These are phyloP conservation scores for Leptocoma aspasia DNA, from an alignment of 2,113 vertebrate genomes.

Conservation along the genomic window DNA sequence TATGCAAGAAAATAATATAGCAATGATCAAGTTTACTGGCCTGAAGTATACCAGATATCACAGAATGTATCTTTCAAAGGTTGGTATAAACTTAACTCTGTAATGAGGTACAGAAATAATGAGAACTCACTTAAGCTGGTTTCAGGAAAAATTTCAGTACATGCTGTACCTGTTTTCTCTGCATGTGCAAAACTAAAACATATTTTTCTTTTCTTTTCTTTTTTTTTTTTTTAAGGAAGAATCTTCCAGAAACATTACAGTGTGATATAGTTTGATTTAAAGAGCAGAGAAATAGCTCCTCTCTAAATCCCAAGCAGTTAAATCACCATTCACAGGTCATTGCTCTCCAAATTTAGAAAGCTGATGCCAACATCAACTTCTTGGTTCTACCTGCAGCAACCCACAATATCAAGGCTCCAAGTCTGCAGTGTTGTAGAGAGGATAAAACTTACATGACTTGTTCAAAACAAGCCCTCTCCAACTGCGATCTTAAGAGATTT, in stretches of 20 bases:
- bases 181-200: neutral
- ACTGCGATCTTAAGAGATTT: neutral
- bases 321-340: neutral
- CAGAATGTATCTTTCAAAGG: neutral
- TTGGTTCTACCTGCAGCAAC: constrained; percentile 13
- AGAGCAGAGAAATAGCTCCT: neutral
- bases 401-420: neutral
- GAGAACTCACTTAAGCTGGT: neutral
- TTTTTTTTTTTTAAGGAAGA: neutral
- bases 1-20: neutral
- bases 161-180: constrained; percentile 10
- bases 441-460: neutral
- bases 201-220: neutral
- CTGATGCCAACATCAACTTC: neutral
- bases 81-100: constrained; percentile 11
- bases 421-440: neutral
- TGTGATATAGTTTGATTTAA: neutral
- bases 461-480: neutral
- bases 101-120: constrained; percentile 5
- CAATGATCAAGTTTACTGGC: neutral
- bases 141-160: neutral
- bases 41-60: constrained; percentile 17
- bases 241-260: neutral
- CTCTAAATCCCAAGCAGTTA: constrained; percentile 31
- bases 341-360: neutral